phyloP scores from a whole-genome alignment of 92 coral and sea anemone genomes.

The Pocillopora meandrina region DNA sequence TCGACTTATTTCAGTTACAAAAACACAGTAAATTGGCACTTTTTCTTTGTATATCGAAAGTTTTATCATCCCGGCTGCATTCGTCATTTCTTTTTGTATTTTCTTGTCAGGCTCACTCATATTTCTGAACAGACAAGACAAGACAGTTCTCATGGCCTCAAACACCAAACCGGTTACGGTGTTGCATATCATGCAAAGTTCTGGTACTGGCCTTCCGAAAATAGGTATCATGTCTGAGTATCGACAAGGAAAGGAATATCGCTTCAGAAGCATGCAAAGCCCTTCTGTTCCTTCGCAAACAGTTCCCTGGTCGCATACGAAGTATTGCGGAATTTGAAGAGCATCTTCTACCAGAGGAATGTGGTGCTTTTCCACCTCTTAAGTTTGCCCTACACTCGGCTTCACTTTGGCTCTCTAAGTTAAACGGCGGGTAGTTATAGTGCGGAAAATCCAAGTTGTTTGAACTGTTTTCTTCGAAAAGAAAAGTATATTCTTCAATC shows the following conservation, averaged over 20 bases:
- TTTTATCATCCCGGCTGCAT: slow-evolving; percentile 24
- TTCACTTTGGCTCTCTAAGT: slow-evolving; percentile 32
- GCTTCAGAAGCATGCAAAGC: slow-evolving; percentile 32
- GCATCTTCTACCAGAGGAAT: slow-evolving; percentile 35
- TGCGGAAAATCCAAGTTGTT: slow-evolving; percentile 48
- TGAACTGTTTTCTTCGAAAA: slow-evolving; percentile 42
- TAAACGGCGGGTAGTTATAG: slow-evolving; percentile 32
- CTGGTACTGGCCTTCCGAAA: slow-evolving; percentile 23
- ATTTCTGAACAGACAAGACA: no score
- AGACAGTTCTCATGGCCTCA: no score
- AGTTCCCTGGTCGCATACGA: slow-evolving; percentile 48
- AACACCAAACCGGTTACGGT: slow-evolving; percentile 20
- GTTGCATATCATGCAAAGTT: slow-evolving; percentile 30
- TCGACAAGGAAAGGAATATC: slow-evolving; percentile 1
- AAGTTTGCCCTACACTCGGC: slow-evolving; percentile 56
- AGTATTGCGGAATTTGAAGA: slow-evolving; percentile 42
- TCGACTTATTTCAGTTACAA: slow-evolving; percentile 5
- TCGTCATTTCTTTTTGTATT: slow-evolving; percentile 12
- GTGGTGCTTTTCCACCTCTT: slow-evolving; percentile 46
- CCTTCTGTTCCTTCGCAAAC: slow-evolving; percentile 41
- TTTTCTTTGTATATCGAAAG: slow-evolving; percentile 30
- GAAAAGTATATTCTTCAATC: slow-evolving; percentile 43
- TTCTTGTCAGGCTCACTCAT: not conserved
- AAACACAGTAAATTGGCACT: slow-evolving; percentile 30
- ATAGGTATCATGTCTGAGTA: no score